These are phyloP conservation scores for Macrosoma leucophasiata DNA, from an alignment of 2,888 invertebrate genomes.

Conservation along the genomic window DNA sequence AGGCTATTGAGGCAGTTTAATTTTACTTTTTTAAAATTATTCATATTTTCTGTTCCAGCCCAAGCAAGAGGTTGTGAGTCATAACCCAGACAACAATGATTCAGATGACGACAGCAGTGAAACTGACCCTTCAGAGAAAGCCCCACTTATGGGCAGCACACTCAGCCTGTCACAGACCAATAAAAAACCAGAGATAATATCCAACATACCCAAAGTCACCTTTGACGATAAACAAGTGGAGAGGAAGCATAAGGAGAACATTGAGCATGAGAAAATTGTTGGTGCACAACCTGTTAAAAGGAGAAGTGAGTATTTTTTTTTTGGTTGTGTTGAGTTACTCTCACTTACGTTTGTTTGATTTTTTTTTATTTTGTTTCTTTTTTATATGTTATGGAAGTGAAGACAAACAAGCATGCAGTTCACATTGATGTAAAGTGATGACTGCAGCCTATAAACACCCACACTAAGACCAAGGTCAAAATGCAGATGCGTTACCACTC, in stretches of 20 bases:
- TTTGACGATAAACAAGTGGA: slow-evolving; percentile 44
- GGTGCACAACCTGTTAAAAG: slow-evolving; percentile 62
- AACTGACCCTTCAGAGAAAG: slow-evolving; percentile 60
- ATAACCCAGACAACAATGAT: slow-evolving; percentile 42
- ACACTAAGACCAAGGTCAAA: no score
- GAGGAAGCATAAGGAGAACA: slow-evolving; percentile 32
- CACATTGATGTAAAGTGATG: no score
- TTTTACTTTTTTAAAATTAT: no score
- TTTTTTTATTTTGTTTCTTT: no score
- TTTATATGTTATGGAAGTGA: no score
- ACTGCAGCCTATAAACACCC: no score
- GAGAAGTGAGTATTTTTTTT: slow-evolving; percentile 50
- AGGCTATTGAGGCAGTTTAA: no score
- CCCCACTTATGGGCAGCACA: slow-evolving; percentile 65
- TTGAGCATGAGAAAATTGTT: slow-evolving; percentile 43
- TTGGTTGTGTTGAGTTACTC: no score
- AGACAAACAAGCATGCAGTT: no score
- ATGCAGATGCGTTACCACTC: no score
- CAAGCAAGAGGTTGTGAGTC: slow-evolving; percentile 28
- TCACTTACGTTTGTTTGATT: no score
- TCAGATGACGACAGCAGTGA: slow-evolving; percentile 62
- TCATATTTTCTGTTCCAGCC: no score
- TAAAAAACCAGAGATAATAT: slow-evolving; percentile 63
- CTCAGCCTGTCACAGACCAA: slow-evolving; percentile 39
- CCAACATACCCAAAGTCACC: slow-evolving; percentile 57